phyloP scores from a whole-genome alignment of 2,797 vertebrate species.

The Danio tinwini region DNA sequence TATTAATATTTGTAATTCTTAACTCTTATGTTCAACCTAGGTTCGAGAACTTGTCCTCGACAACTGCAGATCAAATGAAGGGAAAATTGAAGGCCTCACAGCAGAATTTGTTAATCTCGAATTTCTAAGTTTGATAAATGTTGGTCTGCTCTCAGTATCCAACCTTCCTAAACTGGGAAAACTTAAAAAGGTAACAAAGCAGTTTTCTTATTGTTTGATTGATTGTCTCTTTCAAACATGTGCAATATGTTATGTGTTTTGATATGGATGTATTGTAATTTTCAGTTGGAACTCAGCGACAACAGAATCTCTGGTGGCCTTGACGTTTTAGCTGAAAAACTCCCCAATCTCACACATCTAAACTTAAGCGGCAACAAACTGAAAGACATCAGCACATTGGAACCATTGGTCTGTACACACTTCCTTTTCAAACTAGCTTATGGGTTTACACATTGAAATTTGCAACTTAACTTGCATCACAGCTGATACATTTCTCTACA shows the following conservation, averaged over 20 bases:
- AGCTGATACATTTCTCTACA: too few species aligned
- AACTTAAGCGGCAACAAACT: conserved; percentile 95
- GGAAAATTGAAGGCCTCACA: conserved; percentile 91
- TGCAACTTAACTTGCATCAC: background rate
- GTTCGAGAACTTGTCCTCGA: conserved; percentile 92
- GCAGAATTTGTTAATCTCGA: conserved; percentile 91
- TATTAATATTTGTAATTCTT: background rate
- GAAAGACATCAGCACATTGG: conserved; percentile 94
- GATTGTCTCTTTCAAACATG: background rate
- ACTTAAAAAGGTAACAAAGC: conserved; percentile 88
- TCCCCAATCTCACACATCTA: conserved; percentile 92
- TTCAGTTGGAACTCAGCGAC: conserved; percentile 92
- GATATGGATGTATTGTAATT: conserved; percentile 14
- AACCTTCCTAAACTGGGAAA: conserved; percentile 92
- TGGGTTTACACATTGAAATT: background rate
- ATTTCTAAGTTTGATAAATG: conserved; percentile 95
- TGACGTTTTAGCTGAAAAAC: conserved; percentile 92
- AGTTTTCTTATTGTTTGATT: background rate
- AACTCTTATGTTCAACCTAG: conserved; percentile 67
- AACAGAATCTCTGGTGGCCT: conserved; percentile 93
- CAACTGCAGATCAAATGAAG: conserved; percentile 89
- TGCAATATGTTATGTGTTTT: conserved; percentile 1
- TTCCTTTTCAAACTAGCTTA: background rate
- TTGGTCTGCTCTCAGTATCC: conserved; percentile 87
- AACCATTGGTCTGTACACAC: conserved; percentile 83